These are phyloP conservation scores for Platycercus adscitus DNA, from an alignment of 2,113 vertebrate species.

Conservation along the genomic window DNA sequence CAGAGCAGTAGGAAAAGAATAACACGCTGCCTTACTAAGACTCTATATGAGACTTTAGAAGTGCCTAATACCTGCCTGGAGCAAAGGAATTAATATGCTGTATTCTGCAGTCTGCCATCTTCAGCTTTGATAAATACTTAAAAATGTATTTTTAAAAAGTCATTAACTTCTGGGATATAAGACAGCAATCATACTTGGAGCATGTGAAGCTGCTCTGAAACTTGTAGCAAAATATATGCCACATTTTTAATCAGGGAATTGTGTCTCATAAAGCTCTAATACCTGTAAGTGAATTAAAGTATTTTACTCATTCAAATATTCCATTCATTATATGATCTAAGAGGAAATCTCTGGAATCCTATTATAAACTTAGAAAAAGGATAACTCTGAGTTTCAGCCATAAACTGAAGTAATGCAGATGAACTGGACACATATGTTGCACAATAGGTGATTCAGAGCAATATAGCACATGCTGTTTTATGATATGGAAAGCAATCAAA, in stretches of 20 bases:
- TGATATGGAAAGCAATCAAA: conserved; percentile 96
- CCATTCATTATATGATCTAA: conserved; percentile 74
- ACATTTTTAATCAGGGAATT: conserved; percentile 78
- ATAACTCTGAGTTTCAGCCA: conserved; percentile 81
- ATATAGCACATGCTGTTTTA: conserved; percentile 94
- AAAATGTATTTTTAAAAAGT: conserved; percentile 85
- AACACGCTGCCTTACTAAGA: conserved; percentile 75
- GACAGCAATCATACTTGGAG: conserved; percentile 69
- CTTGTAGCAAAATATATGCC: conserved; percentile 77
- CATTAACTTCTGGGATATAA: conserved; percentile 81
- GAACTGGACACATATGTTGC: conserved; percentile 91
- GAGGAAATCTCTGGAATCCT: conserved; percentile 79
- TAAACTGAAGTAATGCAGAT: conserved; percentile 91
- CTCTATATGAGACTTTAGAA: conserved; percentile 83
- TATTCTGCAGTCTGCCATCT: conserved; percentile 77
- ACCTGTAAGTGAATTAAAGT: conserved; percentile 76
- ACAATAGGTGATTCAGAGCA: conserved; percentile 94
- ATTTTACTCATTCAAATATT: conserved; percentile 75
- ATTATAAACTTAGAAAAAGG: conserved; percentile 80
- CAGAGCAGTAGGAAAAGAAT: conserved; percentile 80
- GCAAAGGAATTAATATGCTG: conserved; percentile 86
- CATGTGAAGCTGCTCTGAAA: conserved; percentile 69
- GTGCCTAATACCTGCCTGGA: conserved; percentile 84
- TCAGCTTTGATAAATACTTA: conserved; percentile 88
- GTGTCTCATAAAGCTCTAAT: conserved; percentile 76